These are phyloP conservation scores for Chinchilla lanigera DNA, from an alignment of 2,113 vertebrate species.

Conservation along the genomic window DNA sequence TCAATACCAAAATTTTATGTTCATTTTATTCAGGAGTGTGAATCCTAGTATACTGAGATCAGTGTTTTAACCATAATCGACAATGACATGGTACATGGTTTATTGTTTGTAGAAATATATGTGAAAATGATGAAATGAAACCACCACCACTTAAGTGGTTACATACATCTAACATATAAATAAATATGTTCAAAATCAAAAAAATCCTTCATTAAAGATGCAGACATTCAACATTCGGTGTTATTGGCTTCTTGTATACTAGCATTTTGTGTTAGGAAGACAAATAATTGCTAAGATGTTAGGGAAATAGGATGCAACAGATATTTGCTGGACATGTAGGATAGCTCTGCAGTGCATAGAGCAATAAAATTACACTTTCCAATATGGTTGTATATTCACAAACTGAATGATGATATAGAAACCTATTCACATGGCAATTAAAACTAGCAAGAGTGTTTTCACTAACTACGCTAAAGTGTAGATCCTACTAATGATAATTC, in stretches of 20 bases:
- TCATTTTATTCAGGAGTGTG: background rate
- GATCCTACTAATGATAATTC: background rate
- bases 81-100: background rate
- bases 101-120: background rate
- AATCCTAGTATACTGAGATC: background rate
- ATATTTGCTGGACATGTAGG: background rate
- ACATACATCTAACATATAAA: constrained; percentile 44
- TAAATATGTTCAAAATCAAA: constrained; percentile 51
- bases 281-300: background rate
- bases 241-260: background rate
- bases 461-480: background rate
- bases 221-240: background rate
- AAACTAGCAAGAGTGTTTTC: background rate
- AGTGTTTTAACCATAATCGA: background rate
- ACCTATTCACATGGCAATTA: background rate
- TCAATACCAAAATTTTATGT: background rate
- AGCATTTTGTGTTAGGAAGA: background rate
- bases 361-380: background rate
- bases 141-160: background rate
- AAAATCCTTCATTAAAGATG: background rate
- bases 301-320: background rate
- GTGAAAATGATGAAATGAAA: background rate
- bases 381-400: background rate
- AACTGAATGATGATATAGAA: background rate
- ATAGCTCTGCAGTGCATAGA: background rate